Conservation (phyloP, 2,113 vertebrate species). For the Panthera leo region DNA sequence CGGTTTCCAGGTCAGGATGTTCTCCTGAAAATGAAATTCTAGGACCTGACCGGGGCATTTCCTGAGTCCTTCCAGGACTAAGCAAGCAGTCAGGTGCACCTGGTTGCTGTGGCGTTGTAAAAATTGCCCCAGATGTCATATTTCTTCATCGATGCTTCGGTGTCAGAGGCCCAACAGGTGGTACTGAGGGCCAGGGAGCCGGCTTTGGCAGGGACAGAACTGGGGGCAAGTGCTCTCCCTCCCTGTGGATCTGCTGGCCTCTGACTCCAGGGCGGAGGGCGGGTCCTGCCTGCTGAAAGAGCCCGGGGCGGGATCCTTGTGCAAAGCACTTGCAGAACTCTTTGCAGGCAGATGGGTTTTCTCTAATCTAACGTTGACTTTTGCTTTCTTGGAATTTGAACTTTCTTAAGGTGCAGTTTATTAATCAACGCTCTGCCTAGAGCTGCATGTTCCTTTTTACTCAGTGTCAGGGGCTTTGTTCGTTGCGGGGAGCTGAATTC, state of each 20-base stretch:
- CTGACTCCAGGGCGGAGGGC: fast-evolving
- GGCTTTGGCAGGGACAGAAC: fast-evolving
- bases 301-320: background rate
- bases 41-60: fast-evolving
- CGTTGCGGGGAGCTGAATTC: background rate
- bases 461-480: background rate
- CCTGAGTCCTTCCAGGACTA: background rate
- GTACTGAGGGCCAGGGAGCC: background rate
- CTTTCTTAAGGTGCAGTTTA: background rate
- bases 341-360: background rate
- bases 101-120: background rate
- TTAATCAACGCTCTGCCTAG: fast-evolving
- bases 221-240: background rate
- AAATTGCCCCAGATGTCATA: background rate
- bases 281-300: background rate
- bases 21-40: background rate
- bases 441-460: background rate
- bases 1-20: background rate
- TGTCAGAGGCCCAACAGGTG: background rate
- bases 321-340: background rate
- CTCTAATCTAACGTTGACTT: background rate
- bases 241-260: background rate
- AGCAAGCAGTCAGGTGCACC: background rate
- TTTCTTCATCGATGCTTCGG: background rate
- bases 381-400: background rate